Evolutionary conservation across 2,888 invertebrate species (phyloP), one percentile per base, ranked within the genome.

Genomic region (Agelastica alni): DNA sequence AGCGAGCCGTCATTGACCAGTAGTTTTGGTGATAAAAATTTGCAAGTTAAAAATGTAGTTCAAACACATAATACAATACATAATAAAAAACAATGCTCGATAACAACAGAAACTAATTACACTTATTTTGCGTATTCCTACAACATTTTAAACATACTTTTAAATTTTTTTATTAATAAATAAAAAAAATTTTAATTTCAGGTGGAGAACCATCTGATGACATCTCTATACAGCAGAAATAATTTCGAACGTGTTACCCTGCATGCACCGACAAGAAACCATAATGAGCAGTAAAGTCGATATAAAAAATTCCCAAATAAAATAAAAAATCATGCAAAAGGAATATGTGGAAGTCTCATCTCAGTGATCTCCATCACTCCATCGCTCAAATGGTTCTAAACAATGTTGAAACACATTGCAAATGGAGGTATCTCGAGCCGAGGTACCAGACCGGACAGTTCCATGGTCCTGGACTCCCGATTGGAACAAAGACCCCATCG

Each of bases 331-430:
- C 37, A 62, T 65, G 58, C 59, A 56, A 52, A 18, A 52, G 64
- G 58, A 68, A 63, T 60, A 74, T 73, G 71, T 70, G 69, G 70
- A 70, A 68, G 57, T 58, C 61, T 59, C 65, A 68, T 62, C 58
- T 67, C 61, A 70, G 67, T 61, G 69, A 70, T 61, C 63, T 56
- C 51, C 62, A 66, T 65, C 67, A 22, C 31, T 12, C 37, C 48
- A 32, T 39, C 57, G 53, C 51, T 60, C 65, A 64, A 63, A 67
- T 67, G 65, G 58, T 56, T 60, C 61, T 61, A 55, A 58, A 62
- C 61, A 61, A 87, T 87, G 87, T 83, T 87, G 82, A 87, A 87
- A 79, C 87, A 87, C 80, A 86, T 87, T 63, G 71, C 78, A 65
- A 72, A 75, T 68, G 79, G 81, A 77, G 76, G 78, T 75, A 72